Base-by-base conservation (phyloP, 2,888 invertebrate genomes). In the Microctonus brassicae region DNA sequence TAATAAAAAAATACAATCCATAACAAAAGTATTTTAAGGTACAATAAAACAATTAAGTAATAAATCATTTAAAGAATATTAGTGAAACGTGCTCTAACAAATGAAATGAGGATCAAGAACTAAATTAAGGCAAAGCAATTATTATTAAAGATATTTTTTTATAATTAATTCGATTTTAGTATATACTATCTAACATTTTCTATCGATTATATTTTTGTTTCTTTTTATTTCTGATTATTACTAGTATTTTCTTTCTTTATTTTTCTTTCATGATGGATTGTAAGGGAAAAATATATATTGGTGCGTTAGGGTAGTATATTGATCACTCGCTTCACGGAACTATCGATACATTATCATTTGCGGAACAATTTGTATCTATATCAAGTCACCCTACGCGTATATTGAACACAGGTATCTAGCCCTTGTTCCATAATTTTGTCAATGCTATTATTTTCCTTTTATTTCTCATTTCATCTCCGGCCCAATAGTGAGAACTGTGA, bases 321-420 rank as follows among this genome's bases (percentile, higher is more conserved):
- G 57, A 67, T 67, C 57, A 24, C 29, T 26, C 26, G 67, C 47
- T 55, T 55, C 58, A 42, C 42, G 58, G n/a, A 61, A 61, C 29
- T 47, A 42, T 33, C 67, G 57, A 67, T 67, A 67, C 29, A 67
- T 67, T 67, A 67, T 67, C 67, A 67, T 67, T 58, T 47, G 42
- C 42, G 57, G 36, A 29, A 58, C 61, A 68, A 68, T 68, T 68
- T 68, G 61, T 68, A 68, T 68, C 68, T 53, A 68, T 68, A 68
- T 61, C 52, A 60, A 68, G 68, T 60, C 33, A 61, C 68, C 61
- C 68, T 68, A 24, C 11, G 2, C 24, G 26, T 22, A 11, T 55
- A 22, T 55, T 53, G 20, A 9, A 24, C 13, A 57, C 0, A 58
- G 33, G n/a, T 22, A 55, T 22, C 65, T 57, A 57, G 34, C 39